Percentiles rank a stretch among this genome's conserved stretches.
phyloP scores from a whole-genome alignment of 2,797 vertebrate species.

The Smutsia temminckii region DNA sequence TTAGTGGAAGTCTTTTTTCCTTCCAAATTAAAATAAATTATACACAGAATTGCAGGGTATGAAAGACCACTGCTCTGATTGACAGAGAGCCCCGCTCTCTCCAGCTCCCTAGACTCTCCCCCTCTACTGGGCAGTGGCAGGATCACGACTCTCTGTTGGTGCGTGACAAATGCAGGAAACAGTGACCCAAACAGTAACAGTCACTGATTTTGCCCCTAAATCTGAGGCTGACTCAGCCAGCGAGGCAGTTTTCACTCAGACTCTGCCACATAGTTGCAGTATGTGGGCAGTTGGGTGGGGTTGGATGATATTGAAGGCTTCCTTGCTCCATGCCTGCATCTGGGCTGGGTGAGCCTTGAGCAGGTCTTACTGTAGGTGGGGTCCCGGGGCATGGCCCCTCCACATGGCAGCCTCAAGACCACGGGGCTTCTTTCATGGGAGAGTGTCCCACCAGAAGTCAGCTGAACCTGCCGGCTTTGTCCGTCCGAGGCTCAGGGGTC shows the following conservation, averaged over 20 bases:
- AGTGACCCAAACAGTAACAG: not conserved
- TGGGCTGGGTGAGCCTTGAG: not conserved
- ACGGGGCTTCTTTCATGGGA: not conserved
- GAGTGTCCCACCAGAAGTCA: not conserved
- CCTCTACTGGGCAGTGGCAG: accelerated
- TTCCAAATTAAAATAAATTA: not conserved
- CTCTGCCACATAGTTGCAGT: not conserved
- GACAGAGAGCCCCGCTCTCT: too few relatives aligned
- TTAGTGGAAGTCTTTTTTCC: not conserved
- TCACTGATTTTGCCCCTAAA: not conserved
- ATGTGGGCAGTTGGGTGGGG: not conserved
- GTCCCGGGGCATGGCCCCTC: not conserved
- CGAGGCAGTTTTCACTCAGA: not conserved
- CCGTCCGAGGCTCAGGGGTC: not conserved
- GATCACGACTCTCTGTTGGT: not conserved
- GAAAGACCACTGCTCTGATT: not conserved
- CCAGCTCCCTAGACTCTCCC: not conserved
- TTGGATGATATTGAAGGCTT: not conserved
- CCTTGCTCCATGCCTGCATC: not conserved
- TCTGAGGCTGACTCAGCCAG: not conserved
- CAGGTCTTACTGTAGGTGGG: not conserved
- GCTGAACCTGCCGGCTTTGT: not conserved
- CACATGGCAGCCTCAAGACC: not conserved
- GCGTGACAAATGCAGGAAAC: not conserved
- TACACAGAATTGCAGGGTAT: not conserved